Evolutionary conservation across 2,113 vertebrate species (phyloP).

Genomic region (Eira barbara): DNA sequence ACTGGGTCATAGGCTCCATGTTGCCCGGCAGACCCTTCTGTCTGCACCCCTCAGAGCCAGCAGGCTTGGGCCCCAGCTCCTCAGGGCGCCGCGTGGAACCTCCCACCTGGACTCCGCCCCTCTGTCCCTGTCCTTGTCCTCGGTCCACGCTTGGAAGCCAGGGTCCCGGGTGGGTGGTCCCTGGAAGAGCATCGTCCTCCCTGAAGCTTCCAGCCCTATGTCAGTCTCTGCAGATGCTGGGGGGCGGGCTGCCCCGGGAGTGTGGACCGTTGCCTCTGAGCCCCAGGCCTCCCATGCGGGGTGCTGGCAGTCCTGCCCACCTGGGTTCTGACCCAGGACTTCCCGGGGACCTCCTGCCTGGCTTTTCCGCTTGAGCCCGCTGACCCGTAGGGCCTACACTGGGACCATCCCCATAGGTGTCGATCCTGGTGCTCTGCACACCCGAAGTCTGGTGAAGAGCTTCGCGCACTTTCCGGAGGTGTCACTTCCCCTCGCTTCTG

Average conservation of each 20-base stretch:
- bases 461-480: background rate
- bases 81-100: background rate
- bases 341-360: background rate
- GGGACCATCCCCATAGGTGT: background rate
- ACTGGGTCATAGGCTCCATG: accelerated
- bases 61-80: background rate
- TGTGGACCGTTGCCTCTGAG: accelerated
- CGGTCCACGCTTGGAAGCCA: background rate
- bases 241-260: background rate
- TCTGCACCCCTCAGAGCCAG: background rate
- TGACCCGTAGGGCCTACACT: background rate
- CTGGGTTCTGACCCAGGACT: background rate
- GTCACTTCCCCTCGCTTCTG: background rate
- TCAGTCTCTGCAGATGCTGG: background rate
- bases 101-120: accelerated
- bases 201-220: background rate
- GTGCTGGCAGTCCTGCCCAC: accelerated
- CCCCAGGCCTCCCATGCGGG: background rate
- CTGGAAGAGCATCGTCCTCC: background rate
- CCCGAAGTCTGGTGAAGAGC: background rate
- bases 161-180: accelerated
- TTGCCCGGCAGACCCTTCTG: too few relatives aligned
- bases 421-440: too few relatives aligned
- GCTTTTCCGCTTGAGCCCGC: background rate
- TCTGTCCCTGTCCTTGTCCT: background rate